Conservation (phyloP, 2,888 invertebrate species). For the Ctenicera cuprea region DNA sequence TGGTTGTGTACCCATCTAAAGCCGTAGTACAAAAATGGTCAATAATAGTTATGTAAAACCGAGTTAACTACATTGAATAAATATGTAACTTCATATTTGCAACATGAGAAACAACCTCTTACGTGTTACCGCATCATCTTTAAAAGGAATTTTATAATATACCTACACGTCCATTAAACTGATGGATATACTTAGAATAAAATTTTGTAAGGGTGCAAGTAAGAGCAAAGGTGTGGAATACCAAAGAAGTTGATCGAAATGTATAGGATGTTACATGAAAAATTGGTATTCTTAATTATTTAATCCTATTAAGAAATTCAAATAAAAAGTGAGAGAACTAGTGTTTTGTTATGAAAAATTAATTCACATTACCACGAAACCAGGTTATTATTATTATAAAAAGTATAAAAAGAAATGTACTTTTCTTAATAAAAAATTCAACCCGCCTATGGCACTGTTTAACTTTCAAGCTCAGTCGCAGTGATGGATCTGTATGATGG, state of each 20-base stretch:
- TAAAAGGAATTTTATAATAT: slow-evolving; percentile 9
- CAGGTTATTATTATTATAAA: slow-evolving; percentile 13
- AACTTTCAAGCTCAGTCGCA: slow-evolving; percentile 46
- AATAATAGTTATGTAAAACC: too few relatives aligned
- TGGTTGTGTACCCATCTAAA: too few relatives aligned
- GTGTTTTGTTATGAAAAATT: neutral
- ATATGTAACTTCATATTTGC: too few relatives aligned
- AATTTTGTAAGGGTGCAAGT: slow-evolving; percentile 11
- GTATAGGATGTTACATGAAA: slow-evolving; percentile 8
- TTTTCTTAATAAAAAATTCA: slow-evolving; percentile 40
- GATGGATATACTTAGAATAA: slow-evolving; percentile 22
- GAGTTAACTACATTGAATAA: too few relatives aligned
- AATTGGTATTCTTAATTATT: neutral
- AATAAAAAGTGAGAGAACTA: neutral
- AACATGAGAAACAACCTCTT: too few relatives aligned
- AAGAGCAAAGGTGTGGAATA: slow-evolving; percentile 11
- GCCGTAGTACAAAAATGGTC: too few relatives aligned
- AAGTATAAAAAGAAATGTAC: slow-evolving; percentile 22
- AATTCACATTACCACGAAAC: neutral
- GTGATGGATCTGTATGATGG: slow-evolving; percentile 45
- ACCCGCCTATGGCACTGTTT: slow-evolving; percentile 35
- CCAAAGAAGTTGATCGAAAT: slow-evolving; percentile 3
- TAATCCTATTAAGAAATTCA: neutral
- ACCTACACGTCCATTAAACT: slow-evolving; percentile 19
- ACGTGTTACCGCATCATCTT: neutral